Percentiles rank a stretch among this genome's conserved stretches.
Evolutionary conservation across 2,797 vertebrate genomes (phyloP).

Genomic region (Sebastes minor): DNA sequence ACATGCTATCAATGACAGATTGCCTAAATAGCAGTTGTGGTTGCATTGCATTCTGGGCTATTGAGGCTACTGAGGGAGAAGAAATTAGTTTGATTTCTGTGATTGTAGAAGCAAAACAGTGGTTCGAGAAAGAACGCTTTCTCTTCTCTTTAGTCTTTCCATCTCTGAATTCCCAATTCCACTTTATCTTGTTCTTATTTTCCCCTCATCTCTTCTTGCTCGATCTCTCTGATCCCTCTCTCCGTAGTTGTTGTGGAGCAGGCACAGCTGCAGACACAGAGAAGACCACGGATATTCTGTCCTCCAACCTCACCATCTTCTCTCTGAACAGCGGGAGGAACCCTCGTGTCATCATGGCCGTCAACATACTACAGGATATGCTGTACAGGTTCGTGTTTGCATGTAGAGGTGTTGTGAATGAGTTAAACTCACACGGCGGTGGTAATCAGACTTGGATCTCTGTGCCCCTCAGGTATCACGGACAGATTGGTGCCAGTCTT

Average conservation of each 20-base stretch:
- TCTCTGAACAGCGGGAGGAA: constrained; percentile 80
- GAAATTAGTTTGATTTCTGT: background rate
- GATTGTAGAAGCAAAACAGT: background rate
- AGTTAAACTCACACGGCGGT: background rate
- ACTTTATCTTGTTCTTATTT: background rate
- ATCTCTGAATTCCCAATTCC: no score
- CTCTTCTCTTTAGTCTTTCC: background rate
- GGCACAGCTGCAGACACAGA: constrained; percentile 84
- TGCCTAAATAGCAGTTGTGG: background rate
- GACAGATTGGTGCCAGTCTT: constrained; percentile 79
- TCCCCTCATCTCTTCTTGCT: background rate
- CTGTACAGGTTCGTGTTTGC: constrained; percentile 75
- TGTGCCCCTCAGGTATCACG: constrained; percentile 68
- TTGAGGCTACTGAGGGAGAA: background rate
- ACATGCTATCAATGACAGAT: background rate
- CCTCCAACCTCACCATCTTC: constrained; percentile 82
- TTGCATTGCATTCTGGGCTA: background rate
- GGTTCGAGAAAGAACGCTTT: background rate
- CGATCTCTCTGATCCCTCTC: background rate
- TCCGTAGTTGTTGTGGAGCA: constrained; percentile 80
- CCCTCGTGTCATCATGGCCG: constrained; percentile 78
- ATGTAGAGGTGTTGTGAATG: background rate
- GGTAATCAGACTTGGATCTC: background rate
- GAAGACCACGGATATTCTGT: constrained; percentile 80
- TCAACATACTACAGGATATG: constrained; percentile 81